These are phyloP conservation scores for Tarsius wallacei DNA, from an alignment of 2,797 vertebrate species.

Conservation along the genomic window DNA sequence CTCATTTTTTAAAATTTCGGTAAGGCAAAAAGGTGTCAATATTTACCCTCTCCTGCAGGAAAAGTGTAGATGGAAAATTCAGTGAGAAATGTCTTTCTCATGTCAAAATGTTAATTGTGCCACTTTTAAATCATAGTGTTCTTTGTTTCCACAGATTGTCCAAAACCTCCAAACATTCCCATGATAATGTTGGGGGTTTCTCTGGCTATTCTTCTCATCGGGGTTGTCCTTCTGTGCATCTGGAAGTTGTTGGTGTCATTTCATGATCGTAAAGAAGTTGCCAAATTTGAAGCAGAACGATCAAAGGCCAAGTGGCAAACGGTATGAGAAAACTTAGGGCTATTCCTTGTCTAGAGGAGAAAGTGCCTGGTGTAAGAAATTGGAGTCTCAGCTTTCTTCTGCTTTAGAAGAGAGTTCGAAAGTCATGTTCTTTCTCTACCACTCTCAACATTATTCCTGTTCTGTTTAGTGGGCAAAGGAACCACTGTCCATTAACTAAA, in stretches of 20 bases:
- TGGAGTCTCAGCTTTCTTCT: neutral
- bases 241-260: constrained; percentile 98
- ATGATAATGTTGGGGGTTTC: constrained; percentile 97
- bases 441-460: neutral
- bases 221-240: constrained; percentile 94
- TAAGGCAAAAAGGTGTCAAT: constrained; percentile 1
- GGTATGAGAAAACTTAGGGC: constrained; percentile 89
- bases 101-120: neutral
- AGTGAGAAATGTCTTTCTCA: constrained; percentile 20
- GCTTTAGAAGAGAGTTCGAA: neutral
- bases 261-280: constrained; percentile 98
- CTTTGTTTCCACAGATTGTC: constrained; percentile 93
- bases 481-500: neutral
- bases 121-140: constrained; percentile 5
- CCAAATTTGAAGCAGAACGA: constrained; percentile 98
- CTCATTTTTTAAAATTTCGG: neutral
- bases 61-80: constrained; percentile 28
- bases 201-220: constrained; percentile 95
- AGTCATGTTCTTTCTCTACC: neutral
- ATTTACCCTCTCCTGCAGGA: neutral
- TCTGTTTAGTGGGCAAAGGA: neutral
- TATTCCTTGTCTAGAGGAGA: neutral
- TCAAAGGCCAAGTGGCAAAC: constrained; percentile 98
- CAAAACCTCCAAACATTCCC: constrained; percentile 94
- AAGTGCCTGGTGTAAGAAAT: neutral